Base-by-base conservation (phyloP, 2,888 invertebrate species). In the Silvanus unidentatus region DNA sequence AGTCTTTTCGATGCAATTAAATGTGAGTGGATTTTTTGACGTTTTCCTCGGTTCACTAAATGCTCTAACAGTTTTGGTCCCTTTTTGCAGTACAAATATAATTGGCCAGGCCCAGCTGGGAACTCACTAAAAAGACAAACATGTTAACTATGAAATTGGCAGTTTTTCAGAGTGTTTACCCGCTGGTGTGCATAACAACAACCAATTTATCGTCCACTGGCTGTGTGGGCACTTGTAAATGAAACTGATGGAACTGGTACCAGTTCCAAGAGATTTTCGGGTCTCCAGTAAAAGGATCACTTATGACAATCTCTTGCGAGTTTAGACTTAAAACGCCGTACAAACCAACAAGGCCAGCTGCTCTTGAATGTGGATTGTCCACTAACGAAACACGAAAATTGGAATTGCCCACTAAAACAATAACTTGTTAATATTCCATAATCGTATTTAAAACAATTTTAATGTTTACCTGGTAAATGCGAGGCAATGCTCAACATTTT, bases 141-240 rank as follows among this genome's bases (percentile, higher is more conserved):
- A 5, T 22, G 22, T 22, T 22, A 5, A 22, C 4, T 5, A 22
- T 22, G 8, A 35, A 42, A 30, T 39, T 38, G 12, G 3, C 13
- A 2, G n/a, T 39, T 39, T 34, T 34, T 3, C 4, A 22, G 8
- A 22, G 10, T 12, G 50, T 54, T 58, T 62, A 80, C 80, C 78
- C 76, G 73, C 78, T 77, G n/a, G 84, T 75, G 57, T 75, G 77
- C 52, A 84, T 71, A 27, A 80, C 74, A 60, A 82, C 80, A 32
- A 77, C 77, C 52, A 72, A 75, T 62, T 78, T 77, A 45, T 77
- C 78, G 57, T 81, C 80, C 32, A 73, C 73, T 5, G 69, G 62
- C 27, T 70, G 69, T 8, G 72, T 74, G 2, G 74, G 70, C 12
- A 73, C 75, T 48, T 73, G 73, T 52, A 81, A 67, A 43, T 75